Base-by-base conservation (phyloP, 2,797 vertebrate species). In the Esox lucius region DNA sequence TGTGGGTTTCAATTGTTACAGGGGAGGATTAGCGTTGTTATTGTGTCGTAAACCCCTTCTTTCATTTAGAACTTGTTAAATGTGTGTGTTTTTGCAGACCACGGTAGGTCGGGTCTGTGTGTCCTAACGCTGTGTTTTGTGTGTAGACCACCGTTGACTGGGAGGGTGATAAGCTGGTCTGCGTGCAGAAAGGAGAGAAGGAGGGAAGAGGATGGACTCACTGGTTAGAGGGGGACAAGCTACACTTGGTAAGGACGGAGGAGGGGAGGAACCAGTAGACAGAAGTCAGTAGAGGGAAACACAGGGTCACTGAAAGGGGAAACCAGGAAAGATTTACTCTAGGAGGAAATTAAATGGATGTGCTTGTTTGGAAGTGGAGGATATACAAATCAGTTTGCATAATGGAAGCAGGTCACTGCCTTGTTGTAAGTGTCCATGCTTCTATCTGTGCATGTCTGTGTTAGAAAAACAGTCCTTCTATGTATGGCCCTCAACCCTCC, bases 131-230 rank as follows among this genome's bases (percentile, higher is more conserved):
- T 0, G 1, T 59, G 42, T 31, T 75, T 65, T 39, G 17, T 80
- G 3, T 80, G 59, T 85, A 98, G 97, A 97, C 96, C 0, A 95
- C 94, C 0, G 95, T 98, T 15, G 94, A 85, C 89, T 98, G 96
- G 96, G 94, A 97, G 0, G 95, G 94, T 1, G 95, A 97, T 79
- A 94, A 94, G 6, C 91, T 98, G 87, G 75, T 97, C 26, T 98
- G 96, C 5, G 90, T 96, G 62, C 97, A 98, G 89, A 90, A 80
- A 59, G 96, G 97, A 1, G 96, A 97, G 88, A 96, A 98, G 80
- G 93, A 93, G 42, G 97, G 96, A 82, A 90, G 96, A 53, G 97
- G 97, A 75, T 98, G 97, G 97, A 96, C 93, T 56, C 96, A 98
- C 88, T 98, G 97, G 97, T 84, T 98, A 79, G 95, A 97, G 59